Percentiles rank a stretch among this genome's conserved stretches.
Conservation (phyloP, 1,140 invertebrate genomes). For the Dendrolimus punctatus region DNA sequence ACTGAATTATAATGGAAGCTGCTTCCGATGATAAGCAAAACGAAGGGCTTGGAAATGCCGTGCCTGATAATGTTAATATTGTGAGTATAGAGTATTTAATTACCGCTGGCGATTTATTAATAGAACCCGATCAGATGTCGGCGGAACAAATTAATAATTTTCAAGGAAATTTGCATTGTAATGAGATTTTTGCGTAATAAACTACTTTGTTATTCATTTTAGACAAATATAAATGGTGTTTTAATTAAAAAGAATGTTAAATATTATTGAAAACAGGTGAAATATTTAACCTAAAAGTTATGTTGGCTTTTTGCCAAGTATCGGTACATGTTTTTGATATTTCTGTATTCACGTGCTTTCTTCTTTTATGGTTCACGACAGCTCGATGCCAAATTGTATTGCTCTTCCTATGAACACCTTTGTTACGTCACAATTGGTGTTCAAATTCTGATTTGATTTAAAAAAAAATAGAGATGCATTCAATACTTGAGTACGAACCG, state of each 20-base stretch:
- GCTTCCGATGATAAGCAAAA: conserved; percentile 34
- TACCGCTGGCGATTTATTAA: conserved; percentile 41
- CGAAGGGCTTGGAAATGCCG: conserved; percentile 33
- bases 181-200: not conserved
- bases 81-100: conserved; percentile 30
- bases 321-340: conserved; percentile 56
- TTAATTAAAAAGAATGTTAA: not conserved
- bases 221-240: no score
- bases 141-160: conserved; percentile 12
- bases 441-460: not conserved
- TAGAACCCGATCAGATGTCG: conserved; percentile 56
- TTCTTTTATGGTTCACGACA: conserved; percentile 48
- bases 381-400: conserved; percentile 12
- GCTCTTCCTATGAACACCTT: conserved; percentile 2
- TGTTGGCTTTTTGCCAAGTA: conserved; percentile 45
- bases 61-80: conserved; percentile 27
- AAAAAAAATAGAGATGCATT: no score
- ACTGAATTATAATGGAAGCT: conserved; percentile 47
- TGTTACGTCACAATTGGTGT: conserved; percentile 3
- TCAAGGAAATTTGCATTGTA: conserved; percentile 2
- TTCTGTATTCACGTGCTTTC: conserved; percentile 54
- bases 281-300: conserved; percentile 39
- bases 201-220: no score
- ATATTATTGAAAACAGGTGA: conserved; percentile 12
- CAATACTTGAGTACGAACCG: no score